Conservation (phyloP, 2,888 invertebrate species). For the Mactromeris polynyma region DNA sequence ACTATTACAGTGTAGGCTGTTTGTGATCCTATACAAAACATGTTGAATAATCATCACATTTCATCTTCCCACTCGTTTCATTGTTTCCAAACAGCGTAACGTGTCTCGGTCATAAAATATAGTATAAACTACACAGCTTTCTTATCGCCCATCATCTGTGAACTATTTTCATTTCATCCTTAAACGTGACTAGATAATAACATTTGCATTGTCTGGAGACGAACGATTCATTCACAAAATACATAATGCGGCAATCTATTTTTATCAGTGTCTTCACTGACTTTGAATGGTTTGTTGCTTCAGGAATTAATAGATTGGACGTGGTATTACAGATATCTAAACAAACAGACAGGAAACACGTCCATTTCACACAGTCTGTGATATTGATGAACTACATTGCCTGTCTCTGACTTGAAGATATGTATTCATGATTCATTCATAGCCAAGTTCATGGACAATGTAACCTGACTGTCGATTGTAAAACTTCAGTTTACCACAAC, state of each 20-base stretch:
- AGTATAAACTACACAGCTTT: too few species aligned
- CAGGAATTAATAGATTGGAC: neutral
- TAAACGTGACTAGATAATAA: too few species aligned
- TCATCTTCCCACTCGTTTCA: too few species aligned
- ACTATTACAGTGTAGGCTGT: too few species aligned
- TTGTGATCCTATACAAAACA: too few species aligned
- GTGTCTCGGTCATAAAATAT: too few species aligned
- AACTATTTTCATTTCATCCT: too few species aligned
- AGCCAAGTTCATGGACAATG: neutral
- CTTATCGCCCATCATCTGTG: too few species aligned
- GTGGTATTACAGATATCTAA: neutral
- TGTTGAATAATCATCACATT: too few species aligned
- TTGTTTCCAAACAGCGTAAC: too few species aligned
- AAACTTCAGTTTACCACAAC: too few species aligned
- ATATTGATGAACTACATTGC: neutral
- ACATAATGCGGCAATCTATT: neutral
- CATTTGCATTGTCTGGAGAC: neutral
- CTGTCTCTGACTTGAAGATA: neutral
- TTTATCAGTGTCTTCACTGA: neutral
- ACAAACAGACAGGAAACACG: neutral
- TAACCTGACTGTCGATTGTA: too few species aligned
- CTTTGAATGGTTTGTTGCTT: neutral
- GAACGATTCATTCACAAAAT: neutral
- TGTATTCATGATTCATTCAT: neutral
- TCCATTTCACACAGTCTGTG: neutral